phyloP scores from a whole-genome alignment of 2,888 invertebrate species.

The Coleophora flavipennella region DNA sequence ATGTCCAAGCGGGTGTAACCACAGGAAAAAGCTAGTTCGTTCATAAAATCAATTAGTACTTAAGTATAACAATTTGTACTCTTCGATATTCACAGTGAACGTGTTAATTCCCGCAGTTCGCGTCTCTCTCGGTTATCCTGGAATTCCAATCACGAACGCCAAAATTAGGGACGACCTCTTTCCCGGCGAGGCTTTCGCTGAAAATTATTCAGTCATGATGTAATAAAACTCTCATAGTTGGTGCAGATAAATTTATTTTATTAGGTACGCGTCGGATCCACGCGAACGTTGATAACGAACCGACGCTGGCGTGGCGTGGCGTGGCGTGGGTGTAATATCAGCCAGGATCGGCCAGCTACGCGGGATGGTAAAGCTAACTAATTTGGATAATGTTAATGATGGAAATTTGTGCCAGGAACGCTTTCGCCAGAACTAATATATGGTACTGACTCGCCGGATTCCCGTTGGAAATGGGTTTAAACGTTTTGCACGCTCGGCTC shows the following conservation, averaged over 20 bases:
- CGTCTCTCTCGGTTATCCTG: no score
- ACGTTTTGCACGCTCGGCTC: constrained; percentile 70
- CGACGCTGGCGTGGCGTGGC: constrained; percentile 22
- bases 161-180: background rate
- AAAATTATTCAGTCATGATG: no score
- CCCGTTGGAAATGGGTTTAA: constrained; percentile 69
- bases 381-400: constrained; percentile 70
- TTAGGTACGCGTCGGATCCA: background rate
- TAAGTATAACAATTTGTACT: background rate
- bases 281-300: constrained; percentile 19
- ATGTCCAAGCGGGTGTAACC: no score
- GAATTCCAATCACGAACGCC: background rate
- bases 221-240: no score
- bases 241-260: no score
- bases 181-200: constrained; percentile 2
- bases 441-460: constrained; percentile 71
- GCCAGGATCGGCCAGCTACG: constrained; percentile 23
- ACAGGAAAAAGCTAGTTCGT: no score
- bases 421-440: constrained; percentile 65
- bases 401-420: constrained; percentile 65
- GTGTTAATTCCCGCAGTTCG: background rate
- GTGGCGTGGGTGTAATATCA: constrained; percentile 34
- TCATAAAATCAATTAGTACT: background rate
- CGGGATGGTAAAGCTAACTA: constrained; percentile 58
- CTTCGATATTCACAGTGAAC: background rate